Evolutionary conservation across 2,113 vertebrate species (phyloP), one percentile per base, ranked within the genome.

Genomic region (Erpornis zantholeuca): DNA sequence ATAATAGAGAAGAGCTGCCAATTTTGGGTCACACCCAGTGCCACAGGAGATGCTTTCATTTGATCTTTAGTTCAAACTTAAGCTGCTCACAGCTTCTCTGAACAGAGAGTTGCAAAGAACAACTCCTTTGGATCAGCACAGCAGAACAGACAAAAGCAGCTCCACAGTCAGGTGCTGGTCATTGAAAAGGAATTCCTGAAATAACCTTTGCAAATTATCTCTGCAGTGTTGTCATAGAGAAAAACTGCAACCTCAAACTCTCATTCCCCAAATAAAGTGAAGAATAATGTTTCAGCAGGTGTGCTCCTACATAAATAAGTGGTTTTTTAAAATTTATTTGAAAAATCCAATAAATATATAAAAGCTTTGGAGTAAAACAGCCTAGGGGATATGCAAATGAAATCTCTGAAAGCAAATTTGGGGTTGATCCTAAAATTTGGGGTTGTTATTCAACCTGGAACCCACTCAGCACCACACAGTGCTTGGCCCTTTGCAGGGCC

Each of bases 281-380:
- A 77, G 94, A 82, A 64, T 72, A 92, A 66, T 38, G 91, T 96
- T 95, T 84, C 96, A 94, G 97, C 98, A 98, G 98, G 97, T 98
- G 98, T 97, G 94, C 71, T 49, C 73, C 40, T 38, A 77, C 18
- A 8, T n/a, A 66, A 61, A 53, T 8, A 47, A 1, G 6, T 9
- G 49, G 9, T 38, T 63, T 44, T 65, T 57, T 52, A 63, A 24
- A 64, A 72, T 10, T 7, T 22, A 40, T 73, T 79, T 69, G 12
- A 53, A 73, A 35, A 3, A 3, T 22, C 45, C 38, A 50, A n/a
- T 77, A 64, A 42, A 64, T 42, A 56, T 3, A 42, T 40, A 24
- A 33, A 72, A 76, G 35, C 18, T 61, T 91, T 64, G 10, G 66
- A 40, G 40, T n/a, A 73, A 86, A 94, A 56, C 42, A 75, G 56